Evolutionary conservation across 2,888 invertebrate genomes (phyloP).

Genomic region (Psylliodes chrysocephalus): DNA sequence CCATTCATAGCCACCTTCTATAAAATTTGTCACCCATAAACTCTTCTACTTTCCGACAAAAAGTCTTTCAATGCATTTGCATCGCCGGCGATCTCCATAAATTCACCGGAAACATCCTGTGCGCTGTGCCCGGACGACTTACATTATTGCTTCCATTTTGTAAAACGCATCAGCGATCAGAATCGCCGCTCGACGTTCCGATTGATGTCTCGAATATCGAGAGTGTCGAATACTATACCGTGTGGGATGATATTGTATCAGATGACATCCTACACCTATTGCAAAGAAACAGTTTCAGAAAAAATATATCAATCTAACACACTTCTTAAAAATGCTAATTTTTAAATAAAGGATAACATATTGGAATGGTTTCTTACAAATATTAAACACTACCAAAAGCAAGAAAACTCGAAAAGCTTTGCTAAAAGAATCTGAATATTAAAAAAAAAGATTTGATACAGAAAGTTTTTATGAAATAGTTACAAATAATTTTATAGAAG

Average conservation of each 20-base stretch:
- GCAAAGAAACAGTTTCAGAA: not conserved
- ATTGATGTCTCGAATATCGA: slow-evolving; percentile 44
- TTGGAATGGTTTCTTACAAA: no score
- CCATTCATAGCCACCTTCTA: slow-evolving; percentile 21
- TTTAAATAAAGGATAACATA: no score
- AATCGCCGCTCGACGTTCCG: slow-evolving; percentile 44
- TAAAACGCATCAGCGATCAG: slow-evolving; percentile 45
- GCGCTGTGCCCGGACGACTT: slow-evolving; percentile 46
- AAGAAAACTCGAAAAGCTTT: no score
- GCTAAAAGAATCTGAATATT: no score
- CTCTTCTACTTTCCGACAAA: slow-evolving; percentile 32
- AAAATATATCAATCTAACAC: not conserved
- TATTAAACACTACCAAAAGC: no score
- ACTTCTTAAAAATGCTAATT: no score
- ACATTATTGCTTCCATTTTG: slow-evolving; percentile 54
- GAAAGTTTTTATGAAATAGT: no score
- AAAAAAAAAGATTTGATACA: no score
- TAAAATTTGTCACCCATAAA: slow-evolving; percentile 35
- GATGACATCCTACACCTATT: slow-evolving; percentile 16
- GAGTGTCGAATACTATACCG: slow-evolving; percentile 35
- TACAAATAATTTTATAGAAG: no score
- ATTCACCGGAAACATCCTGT: slow-evolving; percentile 37
- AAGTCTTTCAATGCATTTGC: slow-evolving; percentile 41
- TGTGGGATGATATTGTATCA: slow-evolving; percentile 36
- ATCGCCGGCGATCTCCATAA: slow-evolving; percentile 38